phyloP scores from a whole-genome alignment of 2,113 vertebrate genomes.

The Cairina moschata region DNA sequence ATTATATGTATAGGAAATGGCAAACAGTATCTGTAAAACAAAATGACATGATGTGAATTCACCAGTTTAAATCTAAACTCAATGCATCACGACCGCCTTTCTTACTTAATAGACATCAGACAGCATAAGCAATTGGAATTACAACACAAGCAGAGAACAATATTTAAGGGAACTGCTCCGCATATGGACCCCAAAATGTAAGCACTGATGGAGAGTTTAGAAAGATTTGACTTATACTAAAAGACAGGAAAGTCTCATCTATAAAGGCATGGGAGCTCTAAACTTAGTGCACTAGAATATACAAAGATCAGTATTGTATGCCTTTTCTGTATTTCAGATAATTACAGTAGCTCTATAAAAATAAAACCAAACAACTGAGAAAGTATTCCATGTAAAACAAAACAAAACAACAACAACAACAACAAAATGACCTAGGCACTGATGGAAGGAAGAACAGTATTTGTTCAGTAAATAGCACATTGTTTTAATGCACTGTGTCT shows the following conservation, averaged over 20 bases:
- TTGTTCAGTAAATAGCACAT: neutral
- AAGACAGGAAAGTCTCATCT: neutral
- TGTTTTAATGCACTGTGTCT: neutral
- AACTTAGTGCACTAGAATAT: neutral
- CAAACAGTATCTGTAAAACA: constrained; percentile 9
- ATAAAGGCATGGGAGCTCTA: neutral
- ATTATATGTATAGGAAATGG: neutral
- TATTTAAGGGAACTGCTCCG: neutral
- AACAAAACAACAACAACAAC: neutral
- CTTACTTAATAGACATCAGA: constrained; percentile 38
- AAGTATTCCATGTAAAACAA: neutral
- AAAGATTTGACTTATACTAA: neutral
- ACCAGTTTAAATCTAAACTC: constrained; percentile 17
- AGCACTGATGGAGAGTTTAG: neutral
- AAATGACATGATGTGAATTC: constrained; percentile 3
- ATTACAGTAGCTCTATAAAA: neutral
- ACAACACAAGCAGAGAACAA: neutral
- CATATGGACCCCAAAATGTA: neutral
- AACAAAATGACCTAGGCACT: neutral
- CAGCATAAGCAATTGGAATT: neutral
- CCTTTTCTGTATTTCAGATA: neutral
- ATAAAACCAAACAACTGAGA: neutral
- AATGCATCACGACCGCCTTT: constrained; percentile 35
- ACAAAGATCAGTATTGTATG: neutral
- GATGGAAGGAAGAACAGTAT: neutral